phyloP scores from a whole-genome alignment of 1,140 invertebrate genomes.

The Harlomillsia oculata region DNA sequence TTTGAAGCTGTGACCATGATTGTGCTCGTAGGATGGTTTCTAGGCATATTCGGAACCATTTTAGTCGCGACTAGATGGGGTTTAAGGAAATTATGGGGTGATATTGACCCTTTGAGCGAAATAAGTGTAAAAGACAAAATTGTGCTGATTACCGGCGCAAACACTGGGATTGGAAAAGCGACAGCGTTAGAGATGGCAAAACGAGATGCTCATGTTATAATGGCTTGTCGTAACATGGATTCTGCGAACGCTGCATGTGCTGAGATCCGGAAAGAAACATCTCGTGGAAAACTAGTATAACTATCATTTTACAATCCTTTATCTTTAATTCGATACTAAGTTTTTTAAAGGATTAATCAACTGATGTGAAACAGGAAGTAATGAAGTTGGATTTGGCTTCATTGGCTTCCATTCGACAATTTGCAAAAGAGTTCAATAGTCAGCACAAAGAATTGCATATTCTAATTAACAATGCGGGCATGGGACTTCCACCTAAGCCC shows the following conservation, averaged over 20 bases:
- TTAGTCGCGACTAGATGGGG: not conserved
- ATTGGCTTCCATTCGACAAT: constrained; percentile 38
- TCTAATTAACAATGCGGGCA: constrained; percentile 47
- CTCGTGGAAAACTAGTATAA: constrained; percentile 52
- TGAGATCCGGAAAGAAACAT: constrained; percentile 50
- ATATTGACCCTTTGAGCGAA: constrained; percentile 44
- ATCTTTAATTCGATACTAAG: not conserved
- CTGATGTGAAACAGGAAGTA: constrained; percentile 38
- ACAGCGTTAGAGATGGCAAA: constrained; percentile 56
- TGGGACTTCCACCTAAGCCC: constrained; percentile 38
- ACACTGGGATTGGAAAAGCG: constrained; percentile 62
- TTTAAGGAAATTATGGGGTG: constrained; percentile 43
- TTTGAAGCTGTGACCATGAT: too few species aligned
- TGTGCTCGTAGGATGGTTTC: too few species aligned
- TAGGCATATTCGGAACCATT: not conserved
- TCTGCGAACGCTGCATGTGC: constrained; percentile 50
- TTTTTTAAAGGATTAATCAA: not conserved
- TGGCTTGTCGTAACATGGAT: constrained; percentile 59
- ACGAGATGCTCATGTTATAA: constrained; percentile 57
- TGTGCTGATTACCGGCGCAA: constrained; percentile 64
- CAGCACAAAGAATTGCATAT: constrained; percentile 42
- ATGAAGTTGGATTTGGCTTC: constrained; percentile 39
- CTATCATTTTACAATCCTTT: not conserved
- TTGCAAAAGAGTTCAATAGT: constrained; percentile 36
- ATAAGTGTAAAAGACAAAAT: constrained; percentile 48